Percentiles rank a stretch among this genome's conserved stretches.
These are phyloP conservation scores for Brevimyrus niger DNA, from an alignment of 2,113 vertebrate genomes.

Conservation along the genomic window DNA sequence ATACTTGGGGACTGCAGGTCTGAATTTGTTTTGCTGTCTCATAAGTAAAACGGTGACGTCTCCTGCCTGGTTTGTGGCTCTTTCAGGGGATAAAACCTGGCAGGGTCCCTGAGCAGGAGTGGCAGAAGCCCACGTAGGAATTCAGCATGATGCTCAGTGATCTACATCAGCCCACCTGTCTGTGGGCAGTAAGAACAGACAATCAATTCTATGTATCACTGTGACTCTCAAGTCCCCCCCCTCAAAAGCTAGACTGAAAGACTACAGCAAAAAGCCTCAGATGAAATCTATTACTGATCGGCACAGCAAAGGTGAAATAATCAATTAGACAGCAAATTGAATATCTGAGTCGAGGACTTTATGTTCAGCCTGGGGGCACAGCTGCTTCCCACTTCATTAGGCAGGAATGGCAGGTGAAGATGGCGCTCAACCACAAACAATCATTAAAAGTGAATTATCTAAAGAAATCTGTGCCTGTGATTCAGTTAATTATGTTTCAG, in stretches of 20 bases:
- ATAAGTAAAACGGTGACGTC: neutral
- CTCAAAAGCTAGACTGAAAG: neutral
- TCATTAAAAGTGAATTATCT: neutral
- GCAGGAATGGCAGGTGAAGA: neutral
- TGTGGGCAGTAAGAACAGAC: neutral
- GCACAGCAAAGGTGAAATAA: neutral
- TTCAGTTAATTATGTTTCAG: neutral
- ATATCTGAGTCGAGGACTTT: neutral
- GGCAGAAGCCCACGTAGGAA: neutral
- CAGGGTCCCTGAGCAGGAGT: neutral
- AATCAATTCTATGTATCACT: neutral
- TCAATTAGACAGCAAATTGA: neutral
- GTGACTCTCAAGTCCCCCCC: neutral
- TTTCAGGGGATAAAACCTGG: neutral
- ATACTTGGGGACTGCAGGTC: neutral
- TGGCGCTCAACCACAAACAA: neutral
- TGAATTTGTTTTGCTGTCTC: neutral
- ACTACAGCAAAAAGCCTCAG: neutral
- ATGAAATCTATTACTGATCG: neutral
- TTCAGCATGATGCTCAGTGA: neutral
- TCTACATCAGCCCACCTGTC: neutral
- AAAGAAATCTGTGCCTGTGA: neutral
- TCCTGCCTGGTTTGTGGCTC: neutral
- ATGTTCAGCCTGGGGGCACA: neutral
- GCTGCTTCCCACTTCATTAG: neutral